phyloP scores from a whole-genome alignment of 2,113 vertebrate species.

The Phylloscopus trochiloides region DNA sequence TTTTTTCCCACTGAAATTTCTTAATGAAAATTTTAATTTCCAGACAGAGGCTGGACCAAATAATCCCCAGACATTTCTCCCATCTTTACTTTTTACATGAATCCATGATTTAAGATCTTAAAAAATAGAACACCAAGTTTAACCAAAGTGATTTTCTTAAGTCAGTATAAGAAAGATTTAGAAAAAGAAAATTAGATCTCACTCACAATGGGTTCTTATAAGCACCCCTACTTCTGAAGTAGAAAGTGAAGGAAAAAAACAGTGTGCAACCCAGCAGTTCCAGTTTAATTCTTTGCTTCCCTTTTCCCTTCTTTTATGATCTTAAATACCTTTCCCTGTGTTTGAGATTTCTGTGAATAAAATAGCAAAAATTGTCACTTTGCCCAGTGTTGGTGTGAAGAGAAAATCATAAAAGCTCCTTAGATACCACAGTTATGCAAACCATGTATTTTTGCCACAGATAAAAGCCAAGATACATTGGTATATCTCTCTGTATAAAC shows the following conservation, averaged over 20 bases:
- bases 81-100: not conserved
- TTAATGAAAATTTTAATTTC: not conserved
- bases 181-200: not conserved
- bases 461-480: not conserved
- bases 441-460: not conserved
- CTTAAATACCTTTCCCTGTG: not conserved
- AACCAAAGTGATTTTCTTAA: not conserved
- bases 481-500: not conserved
- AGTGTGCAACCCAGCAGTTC: fast-evolving
- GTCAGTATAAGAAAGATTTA: not conserved
- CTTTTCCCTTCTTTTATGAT: not conserved
- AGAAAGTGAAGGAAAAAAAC: not conserved
- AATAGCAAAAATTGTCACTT: not conserved
- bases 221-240: not conserved
- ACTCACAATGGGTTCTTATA: not conserved
- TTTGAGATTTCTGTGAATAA: not conserved
- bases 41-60: not conserved
- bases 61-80: not conserved
- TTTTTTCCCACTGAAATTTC: not conserved
- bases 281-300: not conserved
- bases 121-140: not conserved
- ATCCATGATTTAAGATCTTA: not conserved
- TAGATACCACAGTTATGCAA: not conserved
- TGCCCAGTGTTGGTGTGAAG: not conserved
- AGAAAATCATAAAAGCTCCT: not conserved